Percentiles rank a stretch among this genome's conserved stretches.
phyloP scores from a whole-genome alignment of 2,888 invertebrate species.

The Ariolimax columbianus region DNA sequence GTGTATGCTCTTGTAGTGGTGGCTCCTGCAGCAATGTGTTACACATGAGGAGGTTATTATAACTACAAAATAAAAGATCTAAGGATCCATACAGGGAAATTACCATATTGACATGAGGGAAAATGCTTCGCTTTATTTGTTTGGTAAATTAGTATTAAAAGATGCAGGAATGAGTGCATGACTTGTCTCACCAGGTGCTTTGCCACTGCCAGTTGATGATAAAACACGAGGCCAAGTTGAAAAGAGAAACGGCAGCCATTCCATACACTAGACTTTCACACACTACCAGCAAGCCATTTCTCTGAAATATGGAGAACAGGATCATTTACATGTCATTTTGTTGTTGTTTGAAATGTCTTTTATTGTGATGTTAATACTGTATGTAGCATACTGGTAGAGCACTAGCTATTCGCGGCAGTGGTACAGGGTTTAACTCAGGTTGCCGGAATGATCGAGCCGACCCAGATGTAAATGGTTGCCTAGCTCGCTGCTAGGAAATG shows the following conservation, averaged over 20 bases:
- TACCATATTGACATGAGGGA: no score
- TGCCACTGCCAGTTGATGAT: conserved; percentile 18
- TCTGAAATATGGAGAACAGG: conserved; percentile 10
- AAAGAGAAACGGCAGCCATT: conserved; percentile 14
- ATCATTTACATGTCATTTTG: background rate
- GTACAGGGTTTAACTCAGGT: no score
- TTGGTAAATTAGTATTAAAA: no score
- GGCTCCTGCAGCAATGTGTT: no score
- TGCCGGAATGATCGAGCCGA: no score
- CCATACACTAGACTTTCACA: conserved; percentile 35
- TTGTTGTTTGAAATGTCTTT: background rate
- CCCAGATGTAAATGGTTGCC: no score
- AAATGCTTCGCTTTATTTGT: no score
- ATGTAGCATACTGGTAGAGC: background rate
- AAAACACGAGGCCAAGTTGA: conserved; percentile 23
- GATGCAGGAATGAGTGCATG: no score
- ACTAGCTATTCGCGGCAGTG: no score
- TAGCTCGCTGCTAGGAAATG: no score
- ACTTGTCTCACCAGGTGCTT: conserved; percentile 24
- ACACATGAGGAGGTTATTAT: no score
- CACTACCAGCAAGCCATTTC: conserved; percentile 16
- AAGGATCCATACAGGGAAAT: background rate
- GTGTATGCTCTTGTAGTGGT: no score
- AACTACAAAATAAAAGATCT: background rate
- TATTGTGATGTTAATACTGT: background rate